These are phyloP conservation scores for Galemys pyrenaicus DNA, from an alignment of 2,113 vertebrate species.

Conservation along the genomic window DNA sequence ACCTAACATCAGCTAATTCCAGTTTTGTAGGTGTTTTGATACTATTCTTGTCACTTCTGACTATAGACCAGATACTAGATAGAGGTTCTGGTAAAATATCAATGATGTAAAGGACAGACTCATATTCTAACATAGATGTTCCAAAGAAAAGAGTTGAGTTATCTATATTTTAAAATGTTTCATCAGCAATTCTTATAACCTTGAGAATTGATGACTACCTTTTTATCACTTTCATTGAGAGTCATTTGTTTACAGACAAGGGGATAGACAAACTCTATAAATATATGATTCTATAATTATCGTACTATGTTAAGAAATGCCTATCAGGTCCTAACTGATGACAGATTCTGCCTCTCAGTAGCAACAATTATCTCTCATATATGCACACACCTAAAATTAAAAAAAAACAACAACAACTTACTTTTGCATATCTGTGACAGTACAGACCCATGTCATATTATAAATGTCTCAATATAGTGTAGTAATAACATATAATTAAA, in stretches of 20 bases:
- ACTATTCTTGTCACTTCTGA: background rate
- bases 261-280: background rate
- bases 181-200: background rate
- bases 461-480: background rate
- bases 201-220: background rate
- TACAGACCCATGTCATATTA: background rate
- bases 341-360: background rate
- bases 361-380: background rate
- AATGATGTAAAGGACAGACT: background rate
- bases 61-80: background rate
- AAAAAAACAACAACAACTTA: background rate
- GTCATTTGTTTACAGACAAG: background rate
- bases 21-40: background rate
- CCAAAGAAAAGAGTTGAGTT: background rate
- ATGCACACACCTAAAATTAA: background rate
- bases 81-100: background rate
- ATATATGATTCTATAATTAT: background rate
- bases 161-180: background rate
- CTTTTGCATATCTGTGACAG: background rate
- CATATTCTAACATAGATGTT: background rate
- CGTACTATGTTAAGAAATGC: background rate
- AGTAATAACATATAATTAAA: constrained; percentile 46
- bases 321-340: background rate
- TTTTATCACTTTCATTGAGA: background rate
- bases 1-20: background rate